A percentile compares a stretch with the other conserved stretches of the same genome.
Evolutionary conservation across 2,113 vertebrate species (phyloP).

Genomic region (Amia ocellicauda): DNA sequence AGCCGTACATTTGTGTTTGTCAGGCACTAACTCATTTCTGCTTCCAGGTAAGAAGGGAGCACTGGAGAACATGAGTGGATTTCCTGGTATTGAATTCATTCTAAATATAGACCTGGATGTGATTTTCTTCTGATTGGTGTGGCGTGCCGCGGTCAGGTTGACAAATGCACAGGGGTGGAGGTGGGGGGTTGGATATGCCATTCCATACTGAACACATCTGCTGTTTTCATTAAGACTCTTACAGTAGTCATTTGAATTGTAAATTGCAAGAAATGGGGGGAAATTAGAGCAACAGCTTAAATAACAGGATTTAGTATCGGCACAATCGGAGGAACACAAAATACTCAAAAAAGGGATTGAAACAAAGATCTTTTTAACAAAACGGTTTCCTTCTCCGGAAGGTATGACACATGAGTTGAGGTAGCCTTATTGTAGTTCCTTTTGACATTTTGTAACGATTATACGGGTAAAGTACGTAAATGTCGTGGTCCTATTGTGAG

Average conservation of each 20-base stretch:
- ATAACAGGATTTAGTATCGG: neutral
- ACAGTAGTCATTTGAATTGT: slow-evolving; percentile 36
- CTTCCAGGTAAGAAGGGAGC: slow-evolving; percentile 11
- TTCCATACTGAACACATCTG: slow-evolving; percentile 52
- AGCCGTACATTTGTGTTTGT: neutral
- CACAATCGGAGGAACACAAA: slow-evolving; percentile 48
- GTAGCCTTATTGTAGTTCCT: neutral
- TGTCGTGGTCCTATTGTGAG: neutral
- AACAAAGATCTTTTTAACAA: neutral
- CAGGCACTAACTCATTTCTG: neutral
- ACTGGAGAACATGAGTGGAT: neutral
- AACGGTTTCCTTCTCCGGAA: neutral
- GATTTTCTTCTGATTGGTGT: slow-evolving; percentile 25
- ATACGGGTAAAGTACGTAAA: slow-evolving; percentile 30
- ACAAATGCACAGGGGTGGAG: slow-evolving; percentile 11
- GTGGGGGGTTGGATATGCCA: slow-evolving; percentile 19
- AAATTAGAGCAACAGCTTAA: slow-evolving; percentile 34
- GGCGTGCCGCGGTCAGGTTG: slow-evolving; percentile 9
- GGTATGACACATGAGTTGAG: neutral
- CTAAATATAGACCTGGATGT: slow-evolving; percentile 25
- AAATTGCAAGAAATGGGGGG: slow-evolving; percentile 51
- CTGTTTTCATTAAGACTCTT: slow-evolving; percentile 49
- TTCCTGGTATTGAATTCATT: slow-evolving; percentile 31
- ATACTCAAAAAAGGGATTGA: neutral
- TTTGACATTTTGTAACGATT: slow-evolving; percentile 32